Percentiles rank a stretch among this genome's conserved stretches.
These are phyloP conservation scores for Drosophila acutilabella DNA, from an alignment of 2,888 invertebrate genomes.

Conservation along the genomic window DNA sequence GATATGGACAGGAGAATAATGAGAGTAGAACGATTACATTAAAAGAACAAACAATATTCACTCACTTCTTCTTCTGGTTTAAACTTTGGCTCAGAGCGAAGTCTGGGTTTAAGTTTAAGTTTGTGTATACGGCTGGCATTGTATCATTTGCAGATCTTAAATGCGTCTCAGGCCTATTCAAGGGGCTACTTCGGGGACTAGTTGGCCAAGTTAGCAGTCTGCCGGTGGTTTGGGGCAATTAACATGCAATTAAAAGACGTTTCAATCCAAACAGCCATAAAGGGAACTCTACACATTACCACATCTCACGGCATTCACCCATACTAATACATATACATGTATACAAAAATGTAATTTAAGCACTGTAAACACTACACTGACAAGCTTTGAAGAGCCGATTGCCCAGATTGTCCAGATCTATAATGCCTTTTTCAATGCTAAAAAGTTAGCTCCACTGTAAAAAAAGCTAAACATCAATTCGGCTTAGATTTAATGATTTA, in stretches of 20 bases:
- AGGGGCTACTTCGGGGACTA: slow-evolving; percentile 22
- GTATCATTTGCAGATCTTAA: slow-evolving; percentile 63
- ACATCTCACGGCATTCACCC: slow-evolving; percentile 50
- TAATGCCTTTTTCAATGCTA: slow-evolving; percentile 43
- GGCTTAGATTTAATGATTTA: background rate
- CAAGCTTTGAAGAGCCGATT: slow-evolving; percentile 54
- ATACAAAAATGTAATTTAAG: slow-evolving; percentile 44
- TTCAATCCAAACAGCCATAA: slow-evolving; percentile 70
- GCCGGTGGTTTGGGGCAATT: slow-evolving; percentile 71
- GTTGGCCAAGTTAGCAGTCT: slow-evolving; percentile 32
- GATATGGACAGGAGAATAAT: background rate
- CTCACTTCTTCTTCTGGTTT: slow-evolving; percentile 38
- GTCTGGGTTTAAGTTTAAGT: slow-evolving; percentile 12
- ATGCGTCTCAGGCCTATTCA: slow-evolving; percentile 22
- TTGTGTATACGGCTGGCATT: slow-evolving; percentile 28
- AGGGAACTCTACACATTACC: slow-evolving; percentile 60
- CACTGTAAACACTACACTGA: slow-evolving; percentile 52
- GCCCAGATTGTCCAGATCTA: slow-evolving; percentile 28
- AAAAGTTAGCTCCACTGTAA: slow-evolving; percentile 38
- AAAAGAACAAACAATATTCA: slow-evolving; percentile 60
- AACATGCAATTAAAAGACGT: slow-evolving; percentile 82
- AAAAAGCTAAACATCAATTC: background rate
- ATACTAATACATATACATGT: background rate
- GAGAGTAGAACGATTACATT: slow-evolving; percentile 21
- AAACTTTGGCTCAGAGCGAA: slow-evolving; percentile 39